phyloP scores from a whole-genome alignment of 2,797 vertebrate genomes.

The Anolis apletophallus region DNA sequence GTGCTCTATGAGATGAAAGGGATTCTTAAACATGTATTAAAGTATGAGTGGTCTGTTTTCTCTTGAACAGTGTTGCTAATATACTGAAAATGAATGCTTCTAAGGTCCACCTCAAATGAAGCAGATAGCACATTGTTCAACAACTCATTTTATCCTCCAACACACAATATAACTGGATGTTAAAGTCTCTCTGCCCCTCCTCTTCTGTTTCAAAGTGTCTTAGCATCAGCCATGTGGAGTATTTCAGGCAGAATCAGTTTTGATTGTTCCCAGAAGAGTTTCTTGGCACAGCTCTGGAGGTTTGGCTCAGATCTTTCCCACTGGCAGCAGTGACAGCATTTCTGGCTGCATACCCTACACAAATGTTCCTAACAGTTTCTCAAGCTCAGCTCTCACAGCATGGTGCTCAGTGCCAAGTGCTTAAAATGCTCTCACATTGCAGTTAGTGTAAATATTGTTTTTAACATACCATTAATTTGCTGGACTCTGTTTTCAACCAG shows the following conservation, averaged over 20 bases:
- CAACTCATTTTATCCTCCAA: slow-evolving; percentile 36
- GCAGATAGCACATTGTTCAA: slow-evolving; percentile 3
- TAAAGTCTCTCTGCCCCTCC: neutral
- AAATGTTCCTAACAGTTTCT: slow-evolving; percentile 42
- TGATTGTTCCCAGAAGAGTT: slow-evolving; percentile 20
- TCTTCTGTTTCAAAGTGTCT: slow-evolving; percentile 25
- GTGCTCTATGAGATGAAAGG: neutral
- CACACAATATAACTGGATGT: slow-evolving; percentile 17
- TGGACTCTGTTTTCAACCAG: slow-evolving; percentile 25
- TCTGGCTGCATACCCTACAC: slow-evolving; percentile 35
- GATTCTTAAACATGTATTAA: neutral
- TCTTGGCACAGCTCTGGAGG: slow-evolving; percentile 30
- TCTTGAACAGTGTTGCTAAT: neutral
- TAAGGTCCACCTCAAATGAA: slow-evolving; percentile 19
- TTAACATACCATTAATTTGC: slow-evolving; percentile 42
- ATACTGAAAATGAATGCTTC: slow-evolving; percentile 34
- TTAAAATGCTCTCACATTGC: slow-evolving; percentile 42
- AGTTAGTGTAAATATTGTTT: neutral
- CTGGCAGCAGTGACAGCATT: slow-evolving; percentile 47
- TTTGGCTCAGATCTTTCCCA: slow-evolving; percentile 53
- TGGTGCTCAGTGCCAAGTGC: slow-evolving; percentile 8
- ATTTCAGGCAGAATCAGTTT: slow-evolving; percentile 34
- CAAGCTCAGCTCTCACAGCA: slow-evolving; percentile 48
- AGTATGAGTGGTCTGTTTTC: neutral
- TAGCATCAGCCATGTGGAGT: slow-evolving; percentile 26